Evolutionary conservation across 1,140 invertebrate genomes (phyloP).

Genomic region (Zaprionus camerounensis): DNA sequence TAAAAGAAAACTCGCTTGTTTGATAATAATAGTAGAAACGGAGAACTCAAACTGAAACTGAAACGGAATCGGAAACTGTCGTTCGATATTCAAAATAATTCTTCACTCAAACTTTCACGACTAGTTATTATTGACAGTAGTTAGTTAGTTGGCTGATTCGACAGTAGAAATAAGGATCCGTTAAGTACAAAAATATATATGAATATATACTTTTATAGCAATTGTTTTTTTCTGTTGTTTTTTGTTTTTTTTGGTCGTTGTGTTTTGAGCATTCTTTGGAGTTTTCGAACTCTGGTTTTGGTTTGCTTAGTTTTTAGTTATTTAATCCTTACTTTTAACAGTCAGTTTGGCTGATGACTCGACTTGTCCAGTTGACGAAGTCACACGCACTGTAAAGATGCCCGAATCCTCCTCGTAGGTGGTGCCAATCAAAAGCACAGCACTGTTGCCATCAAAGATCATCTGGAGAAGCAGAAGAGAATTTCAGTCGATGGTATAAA

Average conservation of each 20-base stretch:
- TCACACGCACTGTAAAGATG: constrained; percentile 95
- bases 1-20: constrained; percentile 63
- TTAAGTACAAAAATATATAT: constrained; percentile 45
- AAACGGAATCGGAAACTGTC: constrained; percentile 49
- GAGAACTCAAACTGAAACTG: constrained; percentile 40
- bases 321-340: constrained; percentile 98
- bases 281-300: constrained; percentile 76
- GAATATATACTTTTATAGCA: constrained; percentile 39
- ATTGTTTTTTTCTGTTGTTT: constrained; percentile 29
- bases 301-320: constrained; percentile 83
- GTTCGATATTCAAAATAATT: constrained; percentile 56
- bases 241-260: constrained; percentile 35
- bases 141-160: constrained; percentile 55
- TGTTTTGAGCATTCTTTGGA: constrained; percentile 78
- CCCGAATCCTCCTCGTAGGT: constrained; percentile 98
- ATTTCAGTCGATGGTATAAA: background rate
- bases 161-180: constrained; percentile 67
- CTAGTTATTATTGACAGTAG: constrained; percentile 68
- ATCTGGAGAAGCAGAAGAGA: constrained; percentile 88
- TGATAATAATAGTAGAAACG: constrained; percentile 24
- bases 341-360: constrained; percentile 96
- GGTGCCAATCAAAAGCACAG: constrained; percentile 94
- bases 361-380: constrained; percentile 95
- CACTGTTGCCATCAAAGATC: constrained; percentile 95
- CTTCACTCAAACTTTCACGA: constrained; percentile 75